Evolutionary conservation across 2,888 invertebrate species (phyloP), one percentile per base, ranked within the genome.

Genomic region (Mythimna albipuncta): DNA sequence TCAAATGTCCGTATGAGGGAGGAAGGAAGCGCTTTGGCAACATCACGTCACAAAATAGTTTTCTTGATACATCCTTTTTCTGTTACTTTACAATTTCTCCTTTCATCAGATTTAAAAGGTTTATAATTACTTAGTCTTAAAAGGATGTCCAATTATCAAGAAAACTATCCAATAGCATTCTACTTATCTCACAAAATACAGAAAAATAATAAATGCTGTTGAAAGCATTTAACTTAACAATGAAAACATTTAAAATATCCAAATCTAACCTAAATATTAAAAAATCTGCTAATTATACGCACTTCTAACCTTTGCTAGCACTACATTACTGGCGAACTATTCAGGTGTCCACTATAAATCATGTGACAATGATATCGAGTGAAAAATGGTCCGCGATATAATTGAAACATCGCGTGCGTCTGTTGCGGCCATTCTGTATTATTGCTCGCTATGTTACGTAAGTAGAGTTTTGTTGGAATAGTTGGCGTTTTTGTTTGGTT

Each of bases 331-430:
- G 38, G 63, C 58, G 73, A 78, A 75, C 83, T 75, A 79, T 78
- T 82, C 82, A 82, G 70, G 74, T 82, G 85, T 79, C 67, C 54
- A 62, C 78, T 69, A 85, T 87, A 74, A 86, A 83, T 85, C 79
- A 85, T 69, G 64, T 64, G 69, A 83, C 85, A 83, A 85, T 87
- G 85, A 85, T 87, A 87, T 87, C 84, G 79, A 80, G 81, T 87
- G 84, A 85, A 86, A 85, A 84, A 86, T 86, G 85, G 72, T 76
- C 38, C 63, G 62, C 69, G 69, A 82, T 81, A 79, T 87, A 87
- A 87, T 87, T 88, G 87, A 87, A 84, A 88, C 82, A 85, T 87
- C 69, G 88, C 87, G 87, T 87, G 87, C 72, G 80, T 61, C 59
- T 66, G 66, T 74, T 61, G 75, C 52, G 69, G 68, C 54, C 35